Evolutionary conservation across 2,888 invertebrate genomes (phyloP), one percentile per base, ranked within the genome.

Genomic region (Orchesellides sinensis): DNA sequence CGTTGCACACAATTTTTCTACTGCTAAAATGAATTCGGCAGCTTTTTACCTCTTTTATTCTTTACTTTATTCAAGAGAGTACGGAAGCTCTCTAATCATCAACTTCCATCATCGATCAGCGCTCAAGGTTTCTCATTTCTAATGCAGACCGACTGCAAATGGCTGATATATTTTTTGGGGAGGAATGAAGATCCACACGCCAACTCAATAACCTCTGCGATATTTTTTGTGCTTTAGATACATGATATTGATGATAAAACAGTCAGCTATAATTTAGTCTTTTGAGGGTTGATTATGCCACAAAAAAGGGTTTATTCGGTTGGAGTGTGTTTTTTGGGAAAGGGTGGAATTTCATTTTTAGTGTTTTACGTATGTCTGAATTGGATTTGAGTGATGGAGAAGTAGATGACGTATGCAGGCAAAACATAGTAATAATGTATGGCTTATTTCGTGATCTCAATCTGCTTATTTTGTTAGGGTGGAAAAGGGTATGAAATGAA

Each of bases 231-330:
- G n/a, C n/a, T n/a, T n/a, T n/a, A n/a, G n/a, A n/a, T n/a, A n/a
- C n/a, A n/a, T n/a, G n/a, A n/a, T 35, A 40, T n/a, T n/a, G n/a
- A 56, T 59, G 73, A 73, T 73, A 73, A 73, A 73, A 73, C 63
- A 73, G n/a, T 63, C 29, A 61, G 54, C 61, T 23, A 63, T 73
- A 73, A 73, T 73, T 73, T 73, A 73, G 73, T 61, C 63, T 73
- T 61, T 49, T 49, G 47, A 40, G 21, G 49, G 73, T 47, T 65
- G 61, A 73, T 73, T 73, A 63, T 73, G 63, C 72, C 72, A 63
- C 40, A 61, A 27, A 54, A 75, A 75, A 75, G 75, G 75, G 75
- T 75, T 75, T 75, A 19, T 40, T 32, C 32, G 5, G 5, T 40
- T 5, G 4, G 40, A 32, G 61, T 72, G 17, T 45, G 52, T 73